Evolutionary conservation across 2,113 vertebrate genomes (phyloP).

Genomic region (Struthio camelus): DNA sequence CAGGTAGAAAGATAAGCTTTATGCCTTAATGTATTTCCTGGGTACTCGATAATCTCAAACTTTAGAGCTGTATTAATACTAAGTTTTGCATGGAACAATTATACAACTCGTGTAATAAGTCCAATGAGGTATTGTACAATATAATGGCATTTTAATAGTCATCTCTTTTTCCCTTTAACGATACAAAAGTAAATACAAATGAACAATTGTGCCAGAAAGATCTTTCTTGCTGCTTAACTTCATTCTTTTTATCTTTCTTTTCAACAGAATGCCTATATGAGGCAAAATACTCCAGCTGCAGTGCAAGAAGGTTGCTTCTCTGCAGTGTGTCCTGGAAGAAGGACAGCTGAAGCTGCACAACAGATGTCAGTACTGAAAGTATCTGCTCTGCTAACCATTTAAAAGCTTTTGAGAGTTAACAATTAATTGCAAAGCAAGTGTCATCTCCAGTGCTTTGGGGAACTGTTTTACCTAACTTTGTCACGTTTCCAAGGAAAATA

Average conservation of each 20-base stretch:
- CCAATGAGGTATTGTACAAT: neutral
- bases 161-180: conserved; percentile 43
- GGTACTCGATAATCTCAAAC: conserved; percentile 43
- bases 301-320: neutral
- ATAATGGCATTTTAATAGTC: conserved; percentile 56
- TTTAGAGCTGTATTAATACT: neutral
- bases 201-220: conserved; percentile 39
- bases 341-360: neutral
- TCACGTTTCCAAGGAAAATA: neutral
- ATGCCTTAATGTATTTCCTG: conserved; percentile 60
- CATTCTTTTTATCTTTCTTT: conserved; percentile 47
- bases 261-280: conserved; percentile 2
- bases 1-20: conserved; percentile 54
- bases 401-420: neutral
- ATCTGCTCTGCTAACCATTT: neutral
- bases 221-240: conserved; percentile 58
- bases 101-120: neutral
- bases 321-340: neutral
- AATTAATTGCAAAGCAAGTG: neutral
- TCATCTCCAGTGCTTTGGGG: neutral
- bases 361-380: neutral
- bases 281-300: neutral
- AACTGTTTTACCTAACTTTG: neutral
- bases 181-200: conserved; percentile 64
- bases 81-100: conserved; percentile 4